A percentile compares a stretch with the other conserved stretches of the same genome.
Evolutionary conservation across 1,140 invertebrate species (phyloP).

Genomic region (Ganaspis sp.): DNA sequence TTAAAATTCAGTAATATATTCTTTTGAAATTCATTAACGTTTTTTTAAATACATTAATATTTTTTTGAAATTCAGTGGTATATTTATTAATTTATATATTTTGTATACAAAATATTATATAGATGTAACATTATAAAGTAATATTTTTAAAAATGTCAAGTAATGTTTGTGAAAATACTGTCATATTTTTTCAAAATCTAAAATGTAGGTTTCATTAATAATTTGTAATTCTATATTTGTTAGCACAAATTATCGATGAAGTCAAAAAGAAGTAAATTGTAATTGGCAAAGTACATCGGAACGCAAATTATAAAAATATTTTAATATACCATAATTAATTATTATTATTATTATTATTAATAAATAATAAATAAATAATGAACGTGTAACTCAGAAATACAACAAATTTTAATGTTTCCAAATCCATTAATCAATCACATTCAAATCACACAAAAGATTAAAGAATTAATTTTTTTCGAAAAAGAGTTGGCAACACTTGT

Average conservation of each 20-base stretch:
- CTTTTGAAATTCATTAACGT: neutral
- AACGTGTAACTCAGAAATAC: neutral
- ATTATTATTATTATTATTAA: too few species aligned
- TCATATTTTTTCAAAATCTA: neutral
- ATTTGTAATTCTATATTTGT: neutral
- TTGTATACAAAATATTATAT: too few species aligned
- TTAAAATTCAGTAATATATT: too few species aligned
- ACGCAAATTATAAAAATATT: neutral
- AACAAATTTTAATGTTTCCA: too few species aligned
- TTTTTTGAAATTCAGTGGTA: too few species aligned
- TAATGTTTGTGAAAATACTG: too few species aligned
- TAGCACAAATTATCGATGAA: conserved; percentile 12
- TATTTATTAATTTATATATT: too few species aligned
- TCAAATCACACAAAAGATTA: too few species aligned
- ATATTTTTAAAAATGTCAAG: neutral
- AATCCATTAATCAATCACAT: too few species aligned
- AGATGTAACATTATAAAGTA: neutral
- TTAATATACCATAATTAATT: neutral
- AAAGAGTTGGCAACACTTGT: neutral
- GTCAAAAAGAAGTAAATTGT: neutral
- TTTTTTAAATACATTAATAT: too few species aligned
- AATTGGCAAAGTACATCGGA: neutral
- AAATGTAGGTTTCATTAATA: neutral
- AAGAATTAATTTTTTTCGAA: too few species aligned
- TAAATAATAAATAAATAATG: too few species aligned